phyloP scores from a whole-genome alignment of 2,113 vertebrate genomes.

The Anolis carolinensis region DNA sequence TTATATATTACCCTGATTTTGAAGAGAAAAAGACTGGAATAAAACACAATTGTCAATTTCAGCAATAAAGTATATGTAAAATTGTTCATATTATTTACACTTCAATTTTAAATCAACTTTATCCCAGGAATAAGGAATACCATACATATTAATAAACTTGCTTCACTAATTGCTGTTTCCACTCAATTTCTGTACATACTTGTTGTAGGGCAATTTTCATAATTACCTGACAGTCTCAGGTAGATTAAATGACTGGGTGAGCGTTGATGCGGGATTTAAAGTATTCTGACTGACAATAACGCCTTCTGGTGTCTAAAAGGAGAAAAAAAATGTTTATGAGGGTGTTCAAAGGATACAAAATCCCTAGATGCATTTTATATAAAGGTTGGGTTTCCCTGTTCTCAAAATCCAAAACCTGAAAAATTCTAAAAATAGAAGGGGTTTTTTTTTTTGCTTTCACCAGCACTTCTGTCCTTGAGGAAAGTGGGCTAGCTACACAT shows the following conservation, averaged over 20 bases:
- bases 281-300: conserved; percentile 43
- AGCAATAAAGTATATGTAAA: not conserved
- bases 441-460: too few species aligned
- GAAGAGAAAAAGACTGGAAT: not conserved
- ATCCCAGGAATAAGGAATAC: too few species aligned
- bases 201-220: not conserved
- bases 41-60: not conserved
- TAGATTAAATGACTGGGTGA: conserved; percentile 59
- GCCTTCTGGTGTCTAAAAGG: conserved; percentile 53
- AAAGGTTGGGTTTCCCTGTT: too few species aligned
- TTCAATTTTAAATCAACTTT: not conserved
- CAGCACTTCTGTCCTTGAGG: too few species aligned
- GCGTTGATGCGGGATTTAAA: conserved; percentile 11
- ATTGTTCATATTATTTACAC: not conserved
- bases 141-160: too few species aligned
- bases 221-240: conserved; percentile 68
- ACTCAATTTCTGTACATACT: not conserved
- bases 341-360: not conserved
- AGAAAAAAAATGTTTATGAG: not conserved
- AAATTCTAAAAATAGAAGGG: too few species aligned
- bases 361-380: not conserved
- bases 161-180: not conserved
- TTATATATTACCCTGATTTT: too few species aligned
- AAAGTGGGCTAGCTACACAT: too few species aligned
- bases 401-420: too few species aligned